Base-by-base conservation (phyloP, 2,797 vertebrate species). In the Anomalospiza imberbis region DNA sequence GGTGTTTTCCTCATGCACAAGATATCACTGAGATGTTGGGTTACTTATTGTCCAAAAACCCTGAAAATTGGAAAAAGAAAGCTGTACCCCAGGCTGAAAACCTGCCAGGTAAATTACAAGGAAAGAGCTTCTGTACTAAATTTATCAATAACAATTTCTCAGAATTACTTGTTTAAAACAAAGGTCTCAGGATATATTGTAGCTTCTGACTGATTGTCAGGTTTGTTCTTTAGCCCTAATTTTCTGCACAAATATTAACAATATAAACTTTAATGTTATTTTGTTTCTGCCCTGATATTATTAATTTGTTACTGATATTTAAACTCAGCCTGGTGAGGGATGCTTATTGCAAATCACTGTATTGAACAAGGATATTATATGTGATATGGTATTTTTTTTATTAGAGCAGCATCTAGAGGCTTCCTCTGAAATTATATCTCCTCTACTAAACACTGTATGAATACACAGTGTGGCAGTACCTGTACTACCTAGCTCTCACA, bases 361-460 rank as follows among this genome's bases (percentile, higher is more conserved):
- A 78, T 60, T 63, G 70, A 73, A 62, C 45, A 91, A 60, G 31
- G 13, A 67, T 24, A 28, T 8, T 26, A 32, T 18, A 20, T 31
- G 44, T 68, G n/a, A 78, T 65, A 40, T 7, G 3, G 13, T 50
- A 63, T 91, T 88, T 82, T 93, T 93, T 73, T 96, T 91, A 93
- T 91, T 95, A 95, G 34, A 96, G 92, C 94, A 96, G 48, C 88
- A 94, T 93, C 93, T 95, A 96, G 90, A 94, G 94, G 93, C 32
- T 91, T 84, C 7, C 73, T 82, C 13, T 95, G 90, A 96, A 96
- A 96, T 42, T 42, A 66, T 92, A 48, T 67, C 84, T 78, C 12
- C 36, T 78, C 24, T 84, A 54, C 51, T 85, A 81, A 73, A 45
- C 10, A 16, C 18, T 34, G 31, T 58, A 58, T 44, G 55, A 87